Evolutionary conservation across 2,113 vertebrate species (phyloP).

Genomic region (Apeltes quadracus): DNA sequence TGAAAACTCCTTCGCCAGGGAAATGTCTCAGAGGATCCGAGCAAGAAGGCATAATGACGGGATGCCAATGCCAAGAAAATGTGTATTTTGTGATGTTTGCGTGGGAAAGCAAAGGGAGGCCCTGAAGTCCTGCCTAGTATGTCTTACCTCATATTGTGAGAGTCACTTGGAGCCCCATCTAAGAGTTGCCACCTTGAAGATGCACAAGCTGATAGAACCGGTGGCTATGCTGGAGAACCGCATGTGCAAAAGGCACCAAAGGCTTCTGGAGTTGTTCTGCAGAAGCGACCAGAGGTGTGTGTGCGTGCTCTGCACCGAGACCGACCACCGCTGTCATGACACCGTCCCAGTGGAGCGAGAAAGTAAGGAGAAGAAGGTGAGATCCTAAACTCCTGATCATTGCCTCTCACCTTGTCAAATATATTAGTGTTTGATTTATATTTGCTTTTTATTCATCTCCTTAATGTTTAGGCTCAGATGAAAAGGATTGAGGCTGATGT

Average conservation of each 20-base stretch:
- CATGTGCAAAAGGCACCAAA: conserved; percentile 75
- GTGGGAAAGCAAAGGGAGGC: conserved; percentile 64
- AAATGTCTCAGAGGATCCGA: conserved; percentile 71
- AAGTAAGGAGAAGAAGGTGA: conserved; percentile 76
- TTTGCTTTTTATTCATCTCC: neutral
- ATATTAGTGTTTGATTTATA: neutral
- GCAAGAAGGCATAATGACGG: neutral
- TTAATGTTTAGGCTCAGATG: conserved; percentile 64
- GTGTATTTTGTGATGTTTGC: conserved; percentile 79
- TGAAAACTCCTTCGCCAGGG: conserved; percentile 70
- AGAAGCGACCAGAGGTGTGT: conserved; percentile 77
- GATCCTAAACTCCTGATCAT: neutral
- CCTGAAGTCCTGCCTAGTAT: conserved; percentile 78
- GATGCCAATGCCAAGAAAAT: neutral
- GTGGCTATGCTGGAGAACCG: conserved; percentile 70
- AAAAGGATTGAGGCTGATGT: conserved; percentile 62
- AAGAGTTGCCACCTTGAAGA: conserved; percentile 59
- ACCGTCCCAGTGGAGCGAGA: conserved; percentile 75
- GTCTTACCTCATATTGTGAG: conserved; percentile 82
- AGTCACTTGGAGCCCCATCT: conserved; percentile 74
- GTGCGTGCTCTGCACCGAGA: conserved; percentile 78
- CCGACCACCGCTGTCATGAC: conserved; percentile 71
- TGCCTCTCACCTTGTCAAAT: neutral
- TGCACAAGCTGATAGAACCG: conserved; percentile 77
- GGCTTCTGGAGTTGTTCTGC: conserved; percentile 81